These are phyloP conservation scores for Orthonyx spaldingii DNA, from an alignment of 2,113 vertebrate genomes.

Conservation along the genomic window DNA sequence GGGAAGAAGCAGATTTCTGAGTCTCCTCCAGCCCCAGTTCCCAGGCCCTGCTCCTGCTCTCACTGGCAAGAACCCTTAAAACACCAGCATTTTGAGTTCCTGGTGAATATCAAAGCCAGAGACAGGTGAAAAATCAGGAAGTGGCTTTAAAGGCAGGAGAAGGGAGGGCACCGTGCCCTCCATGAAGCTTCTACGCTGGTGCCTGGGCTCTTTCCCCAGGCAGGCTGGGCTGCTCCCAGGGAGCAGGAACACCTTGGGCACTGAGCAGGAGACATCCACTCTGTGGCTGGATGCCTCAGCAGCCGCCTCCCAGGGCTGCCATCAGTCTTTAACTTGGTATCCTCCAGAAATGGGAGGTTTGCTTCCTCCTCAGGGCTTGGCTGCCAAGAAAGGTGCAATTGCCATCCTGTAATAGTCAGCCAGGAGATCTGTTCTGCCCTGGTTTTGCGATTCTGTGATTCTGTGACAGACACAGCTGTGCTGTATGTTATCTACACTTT, in stretches of 20 bases:
- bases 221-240: not conserved
- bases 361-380: not conserved
- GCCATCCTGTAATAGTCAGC: accelerated
- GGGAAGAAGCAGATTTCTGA: not conserved
- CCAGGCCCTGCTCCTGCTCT: not conserved
- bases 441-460: not conserved
- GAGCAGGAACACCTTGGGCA: accelerated
- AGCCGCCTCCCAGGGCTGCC: not conserved
- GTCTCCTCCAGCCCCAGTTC: not conserved
- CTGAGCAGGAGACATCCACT: not conserved
- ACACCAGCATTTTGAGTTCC: not conserved
- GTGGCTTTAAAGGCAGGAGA: not conserved
- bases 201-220: not conserved
- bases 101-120: not conserved
- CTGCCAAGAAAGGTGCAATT: not conserved
- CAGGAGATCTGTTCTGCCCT: not conserved
- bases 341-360: not conserved
- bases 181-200: accelerated
- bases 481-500: accelerated
- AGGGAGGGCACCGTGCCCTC: accelerated
- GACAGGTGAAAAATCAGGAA: not conserved
- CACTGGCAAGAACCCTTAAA: accelerated
- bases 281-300: not conserved
- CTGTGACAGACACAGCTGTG: not conserved
- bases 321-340: accelerated